Evolutionary conservation across 2,113 vertebrate genomes (phyloP), one percentile per base, ranked within the genome.

Genomic region (Odontophorus gujanensis): DNA sequence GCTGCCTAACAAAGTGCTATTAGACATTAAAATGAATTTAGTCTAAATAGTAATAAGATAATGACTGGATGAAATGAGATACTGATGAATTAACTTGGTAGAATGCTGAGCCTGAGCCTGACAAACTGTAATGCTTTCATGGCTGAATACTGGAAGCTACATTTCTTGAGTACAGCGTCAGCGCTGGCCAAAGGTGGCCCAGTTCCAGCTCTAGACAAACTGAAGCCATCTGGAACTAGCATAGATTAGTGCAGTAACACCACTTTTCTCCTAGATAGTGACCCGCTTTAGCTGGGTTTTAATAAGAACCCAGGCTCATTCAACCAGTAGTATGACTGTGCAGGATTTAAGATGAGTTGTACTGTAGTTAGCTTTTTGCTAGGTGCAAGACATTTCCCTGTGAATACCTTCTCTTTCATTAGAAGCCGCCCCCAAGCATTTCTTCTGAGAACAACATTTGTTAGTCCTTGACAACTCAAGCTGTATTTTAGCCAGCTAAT

Each of bases 1-100:
- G 58, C 81, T 92, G 85, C 74, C 81, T 87, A 68, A 83, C 57
- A 51, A 89, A 92, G 73, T 93, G 79, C 68, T 76, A 83, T 40
- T 28, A 61, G 76, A 68, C 18, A n/a, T 61, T 30, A 71, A 63
- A 83, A 89, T 47, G 4, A 90, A 9, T 83, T 95, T 48, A 72
- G 43, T 78, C 67, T 81, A 87, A 90, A 65, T 28, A 81, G 69
- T 40, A 85, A 62, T n/a, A 40, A 80, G 78, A 73, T 62, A 65
- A 77, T 71, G 3, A 57, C 19, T 48, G 50, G 32, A 91, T 83
- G 63, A 73, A 75, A 59, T 71, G 38, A 62, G 53, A 90, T 88
- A 47, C 15, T 78, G 75, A 89, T 43, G 21, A 83, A 43, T 66
- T 51, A 89, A 61, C 20, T 76, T 38, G 13, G 13, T 65, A 87